Evolutionary conservation across 2,888 invertebrate species (phyloP), one percentile per base, ranked within the genome.

Genomic region (Ophioninae sp.): DNA sequence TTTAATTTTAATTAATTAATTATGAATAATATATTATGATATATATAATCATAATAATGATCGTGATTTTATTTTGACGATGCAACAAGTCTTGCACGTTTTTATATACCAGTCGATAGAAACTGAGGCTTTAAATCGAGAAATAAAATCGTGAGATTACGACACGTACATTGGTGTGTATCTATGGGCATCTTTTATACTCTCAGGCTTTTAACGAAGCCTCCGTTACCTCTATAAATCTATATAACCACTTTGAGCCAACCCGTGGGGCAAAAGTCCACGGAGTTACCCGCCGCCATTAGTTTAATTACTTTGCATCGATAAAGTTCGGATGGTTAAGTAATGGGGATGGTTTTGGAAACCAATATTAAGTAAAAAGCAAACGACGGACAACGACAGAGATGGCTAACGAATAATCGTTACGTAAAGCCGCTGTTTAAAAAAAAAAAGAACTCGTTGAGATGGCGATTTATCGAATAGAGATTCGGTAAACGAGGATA

Each of bases 261-360:
- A 20, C 7, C 59, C 8, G 59, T n/a, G 20, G 20, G 68, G 30
- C 20, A 6, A 69, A 41, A 69, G 50, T 21, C 41, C 57, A 23
- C 21, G 13, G 44, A n/a, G 21, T 62, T 73, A 73, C 68, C 50
- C 64, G 56, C 50, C 20, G 37, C 81, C 72, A 84, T 85, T 75
- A 84, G 83, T 79, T 78, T 67, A 81, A 85, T 84, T 79, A 83
- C 79, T 79, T 61, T 70, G 65, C 81, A 62, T 84, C 73, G 79
- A 75, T 74, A 65, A 73, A 81, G 74, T 83, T 79, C 56, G 68
- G 72, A 79, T 77, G 81, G 77, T 81, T 69, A 70, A 81, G 70
- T 81, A 79, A 79, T 69, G 79, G 76, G 61, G 76, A 61, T 62
- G n/a, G 68, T 74, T 78, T 30, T 59, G 59, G 56, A 41, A 41